Evolutionary conservation across 2,888 invertebrate species (phyloP).

Genomic region (Odontomyia ornata): DNA sequence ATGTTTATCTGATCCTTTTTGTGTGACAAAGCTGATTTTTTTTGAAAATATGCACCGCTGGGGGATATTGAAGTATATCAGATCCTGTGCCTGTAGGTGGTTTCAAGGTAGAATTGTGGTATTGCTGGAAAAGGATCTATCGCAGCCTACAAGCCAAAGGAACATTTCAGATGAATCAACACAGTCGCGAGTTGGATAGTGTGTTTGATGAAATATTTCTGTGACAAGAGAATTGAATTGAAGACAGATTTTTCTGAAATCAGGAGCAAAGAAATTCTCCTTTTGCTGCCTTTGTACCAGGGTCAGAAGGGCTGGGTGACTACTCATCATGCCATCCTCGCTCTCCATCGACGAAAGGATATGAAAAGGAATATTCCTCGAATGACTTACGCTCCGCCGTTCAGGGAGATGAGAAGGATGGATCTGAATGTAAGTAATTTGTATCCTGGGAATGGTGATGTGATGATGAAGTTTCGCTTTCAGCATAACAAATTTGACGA

Average conservation of each 20-base stretch:
- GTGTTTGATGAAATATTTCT: not conserved
- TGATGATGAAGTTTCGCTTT: conserved; percentile 51
- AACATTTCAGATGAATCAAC: not conserved
- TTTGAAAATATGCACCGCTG: not conserved
- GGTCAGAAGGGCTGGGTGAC: too few species aligned
- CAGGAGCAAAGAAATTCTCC: conserved; percentile 9
- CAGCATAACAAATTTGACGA: conserved; percentile 51
- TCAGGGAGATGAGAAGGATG: conserved; percentile 14
- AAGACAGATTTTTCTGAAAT: not conserved
- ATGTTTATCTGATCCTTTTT: conserved; percentile 6
- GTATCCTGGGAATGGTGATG: conserved; percentile 49
- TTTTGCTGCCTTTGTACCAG: too few species aligned
- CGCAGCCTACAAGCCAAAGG: not conserved
- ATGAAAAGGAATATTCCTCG: not conserved
- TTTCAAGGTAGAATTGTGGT: not conserved
- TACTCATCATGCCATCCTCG: not conserved
- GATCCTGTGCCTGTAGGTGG: not conserved
- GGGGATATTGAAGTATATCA: not conserved
- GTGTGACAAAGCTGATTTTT: not conserved
- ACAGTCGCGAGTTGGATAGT: not conserved
- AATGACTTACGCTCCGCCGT: not conserved
- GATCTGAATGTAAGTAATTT: conserved; percentile 47
- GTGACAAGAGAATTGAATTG: conserved; percentile 7
- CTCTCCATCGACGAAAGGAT: not conserved
- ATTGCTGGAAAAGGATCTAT: not conserved